Conservation (phyloP, 2,797 vertebrate genomes). For the Cryptoprocta ferox region DNA sequence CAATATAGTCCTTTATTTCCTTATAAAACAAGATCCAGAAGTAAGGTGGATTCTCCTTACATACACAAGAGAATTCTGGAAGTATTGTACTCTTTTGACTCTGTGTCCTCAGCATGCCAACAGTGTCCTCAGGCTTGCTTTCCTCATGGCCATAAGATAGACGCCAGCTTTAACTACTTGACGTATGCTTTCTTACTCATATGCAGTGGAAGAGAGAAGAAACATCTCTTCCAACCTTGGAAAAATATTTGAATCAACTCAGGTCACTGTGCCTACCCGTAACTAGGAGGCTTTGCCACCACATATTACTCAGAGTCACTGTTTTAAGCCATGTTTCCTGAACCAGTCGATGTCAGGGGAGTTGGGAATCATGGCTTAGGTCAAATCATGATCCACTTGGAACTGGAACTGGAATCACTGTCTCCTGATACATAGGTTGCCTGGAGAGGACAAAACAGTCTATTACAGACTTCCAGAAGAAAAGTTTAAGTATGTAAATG, state of each 20-base stretch:
- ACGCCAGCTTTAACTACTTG: background rate
- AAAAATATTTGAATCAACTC: background rate
- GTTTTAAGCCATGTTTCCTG: background rate
- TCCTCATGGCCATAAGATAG: background rate
- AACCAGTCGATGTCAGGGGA: background rate
- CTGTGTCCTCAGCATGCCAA: background rate
- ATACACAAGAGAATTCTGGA: background rate
- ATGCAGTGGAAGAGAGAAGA: background rate
- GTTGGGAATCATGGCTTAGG: background rate
- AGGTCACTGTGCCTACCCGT: background rate
- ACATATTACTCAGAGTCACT: background rate
- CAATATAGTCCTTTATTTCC: background rate
- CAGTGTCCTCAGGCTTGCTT: background rate
- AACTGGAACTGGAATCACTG: background rate
- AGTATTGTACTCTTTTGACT: background rate
- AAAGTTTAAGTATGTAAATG: background rate
- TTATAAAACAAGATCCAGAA: background rate
- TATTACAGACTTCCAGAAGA: background rate
- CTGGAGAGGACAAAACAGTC: background rate
- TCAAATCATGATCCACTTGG: background rate
- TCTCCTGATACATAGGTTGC: background rate
- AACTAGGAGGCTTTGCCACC: background rate
- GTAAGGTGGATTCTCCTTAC: background rate
- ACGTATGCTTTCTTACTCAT: background rate
- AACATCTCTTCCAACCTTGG: background rate